Base-by-base conservation (phyloP, 2,797 vertebrate species). In the Artibeus lituratus region DNA sequence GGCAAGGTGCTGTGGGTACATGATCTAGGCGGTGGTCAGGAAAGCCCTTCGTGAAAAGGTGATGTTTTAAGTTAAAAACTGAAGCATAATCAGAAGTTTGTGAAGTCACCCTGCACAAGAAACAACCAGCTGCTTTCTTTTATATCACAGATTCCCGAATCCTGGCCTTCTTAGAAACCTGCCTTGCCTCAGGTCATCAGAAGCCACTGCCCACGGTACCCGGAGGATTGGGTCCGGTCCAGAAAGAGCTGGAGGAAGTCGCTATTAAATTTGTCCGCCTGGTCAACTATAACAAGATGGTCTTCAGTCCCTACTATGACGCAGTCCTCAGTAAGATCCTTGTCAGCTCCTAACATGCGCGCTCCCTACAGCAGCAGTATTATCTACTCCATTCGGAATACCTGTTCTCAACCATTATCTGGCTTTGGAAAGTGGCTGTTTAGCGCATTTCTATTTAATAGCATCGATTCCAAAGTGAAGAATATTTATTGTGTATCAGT, bases 211-310 rank as follows among this genome's bases (percentile, higher is more conserved):
- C 99, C 42, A 55, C 98, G 18, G 74, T 99, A 65, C 99, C 99
- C 0, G 99, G 99, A 26, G 99, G 99, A 76, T 98, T 99, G 96
- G 98, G 98, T 26, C 99, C 99, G 0, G 98, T 99, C 95, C 98
- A 99, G 69, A 99, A 96, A 95, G 99, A 99, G 98, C 98, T 99
- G 95, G 99, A 99, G 96, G 99, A 99, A 95, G 96, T 99, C 1
- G 99, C 99, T 0, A 96, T 99, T 95, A 99, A 98, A 90, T 99
- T 99, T 5, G 97, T 98, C 94, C 99, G 99, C 62, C 99, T 99
- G 16, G 99, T 99, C 97, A 99, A 99, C 98, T 99, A 99, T 98
- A 99, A 99, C 98, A 99, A 99, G 98, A 98, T 99, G 97, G 99
- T 99, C 96, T 99, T 99, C 98, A 99, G 99, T 44, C 99, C 99